These are phyloP conservation scores for Scaptomyza polygonia DNA, from an alignment of 2,888 invertebrate genomes.

Conservation along the genomic window DNA sequence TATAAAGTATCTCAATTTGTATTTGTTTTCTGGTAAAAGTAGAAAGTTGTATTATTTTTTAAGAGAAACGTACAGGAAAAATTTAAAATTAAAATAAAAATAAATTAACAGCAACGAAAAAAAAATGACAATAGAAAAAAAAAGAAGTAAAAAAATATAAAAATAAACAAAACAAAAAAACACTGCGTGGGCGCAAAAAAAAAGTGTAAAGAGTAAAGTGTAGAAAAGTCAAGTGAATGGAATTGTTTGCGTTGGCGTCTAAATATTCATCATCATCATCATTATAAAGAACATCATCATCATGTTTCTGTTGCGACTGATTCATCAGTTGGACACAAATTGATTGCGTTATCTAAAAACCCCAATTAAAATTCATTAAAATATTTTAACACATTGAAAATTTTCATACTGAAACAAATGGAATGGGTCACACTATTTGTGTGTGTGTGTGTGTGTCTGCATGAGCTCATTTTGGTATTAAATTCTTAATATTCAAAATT, in stretches of 20 bases:
- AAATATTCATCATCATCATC: conserved; percentile 30
- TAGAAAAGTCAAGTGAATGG: conserved; percentile 44
- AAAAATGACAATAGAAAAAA: not conserved
- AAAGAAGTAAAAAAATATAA: conserved; percentile 8
- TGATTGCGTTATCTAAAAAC: conserved; percentile 66
- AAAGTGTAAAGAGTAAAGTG: conserved; percentile 14
- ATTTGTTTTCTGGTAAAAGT: not conserved
- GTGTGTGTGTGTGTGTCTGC: not conserved
- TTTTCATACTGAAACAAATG: conserved; percentile 5
- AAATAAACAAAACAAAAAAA: conserved; percentile 3
- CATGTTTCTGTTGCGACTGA: conserved; percentile 42
- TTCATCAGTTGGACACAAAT: conserved; percentile 61
- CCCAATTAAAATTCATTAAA: conserved; percentile 75
- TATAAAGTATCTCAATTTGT: too few relatives aligned
- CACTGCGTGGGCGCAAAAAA: conserved; percentile 32
- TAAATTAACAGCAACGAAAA: not conserved
- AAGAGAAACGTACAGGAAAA: conserved; percentile 2
- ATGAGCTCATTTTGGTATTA: conserved; percentile 67
- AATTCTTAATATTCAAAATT: conserved; percentile 16
- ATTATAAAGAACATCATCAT: conserved; percentile 6
- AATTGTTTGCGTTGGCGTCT: conserved; percentile 35
- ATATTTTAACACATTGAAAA: conserved; percentile 48
- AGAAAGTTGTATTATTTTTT: conserved; percentile 21
- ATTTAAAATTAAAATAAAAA: conserved; percentile 18
- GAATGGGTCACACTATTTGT: not conserved